These are phyloP conservation scores for Adelosebastes latens DNA, from an alignment of 2,797 vertebrate genomes.

Conservation along the genomic window DNA sequence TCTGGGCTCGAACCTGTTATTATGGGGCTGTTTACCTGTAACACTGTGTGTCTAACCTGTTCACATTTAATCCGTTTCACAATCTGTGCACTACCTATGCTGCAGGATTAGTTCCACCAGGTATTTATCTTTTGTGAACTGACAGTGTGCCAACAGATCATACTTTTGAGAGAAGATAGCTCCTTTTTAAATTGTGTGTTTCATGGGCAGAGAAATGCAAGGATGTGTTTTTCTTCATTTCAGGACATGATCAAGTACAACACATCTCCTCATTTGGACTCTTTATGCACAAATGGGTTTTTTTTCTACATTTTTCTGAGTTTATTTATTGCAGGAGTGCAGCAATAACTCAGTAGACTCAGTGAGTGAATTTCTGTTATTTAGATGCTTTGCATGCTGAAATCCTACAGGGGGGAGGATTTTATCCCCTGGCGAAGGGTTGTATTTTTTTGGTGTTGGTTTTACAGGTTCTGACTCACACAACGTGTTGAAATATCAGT, in stretches of 20 bases:
- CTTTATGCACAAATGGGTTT: not conserved
- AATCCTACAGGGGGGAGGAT: not conserved
- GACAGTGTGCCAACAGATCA: not conserved
- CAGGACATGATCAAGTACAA: not conserved
- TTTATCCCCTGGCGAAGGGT: not conserved
- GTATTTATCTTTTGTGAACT: conserved; percentile 20
- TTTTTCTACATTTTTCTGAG: not conserved
- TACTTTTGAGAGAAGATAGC: not conserved
- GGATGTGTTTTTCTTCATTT: not conserved
- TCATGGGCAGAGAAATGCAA: not conserved
- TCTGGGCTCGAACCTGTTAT: conserved; percentile 50
- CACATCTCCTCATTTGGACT: not conserved
- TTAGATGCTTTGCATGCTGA: not conserved
- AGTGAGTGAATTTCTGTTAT: not conserved
- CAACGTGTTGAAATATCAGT: conserved; percentile 71
- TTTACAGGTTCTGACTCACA: conserved; percentile 61
- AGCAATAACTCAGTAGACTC: not conserved
- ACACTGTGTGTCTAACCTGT: conserved; percentile 53
- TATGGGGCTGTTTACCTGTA: conserved; percentile 61
- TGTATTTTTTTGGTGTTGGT: conserved; percentile 21
- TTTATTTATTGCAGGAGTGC: not conserved
- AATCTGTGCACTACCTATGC: conserved; percentile 27
- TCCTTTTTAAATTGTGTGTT: conserved; percentile 1
- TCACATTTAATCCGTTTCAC: conserved; percentile 57
- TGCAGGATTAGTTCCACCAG: conserved; percentile 25